Conservation (phyloP, 1,140 invertebrate genomes). For the Leptinotarsa defecta region DNA sequence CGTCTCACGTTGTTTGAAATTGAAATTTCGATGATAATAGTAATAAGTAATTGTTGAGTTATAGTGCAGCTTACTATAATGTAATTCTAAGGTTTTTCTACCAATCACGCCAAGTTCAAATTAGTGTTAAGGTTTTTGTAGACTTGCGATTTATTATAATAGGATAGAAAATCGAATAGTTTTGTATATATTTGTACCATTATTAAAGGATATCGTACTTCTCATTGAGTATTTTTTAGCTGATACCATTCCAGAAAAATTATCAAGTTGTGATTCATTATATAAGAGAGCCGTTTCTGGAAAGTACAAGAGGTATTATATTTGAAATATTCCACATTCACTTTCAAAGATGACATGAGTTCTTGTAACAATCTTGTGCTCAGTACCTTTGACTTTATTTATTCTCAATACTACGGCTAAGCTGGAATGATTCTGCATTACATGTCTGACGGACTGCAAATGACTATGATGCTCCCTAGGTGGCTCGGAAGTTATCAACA, state of each 20-base stretch:
- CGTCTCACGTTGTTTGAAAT: background rate
- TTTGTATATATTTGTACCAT: constrained; percentile 5
- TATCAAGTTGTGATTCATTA: background rate
- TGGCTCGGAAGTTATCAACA: no score
- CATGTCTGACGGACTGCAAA: no score
- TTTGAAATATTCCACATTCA: no score
- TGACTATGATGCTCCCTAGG: no score
- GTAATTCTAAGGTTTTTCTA: constrained; percentile 3
- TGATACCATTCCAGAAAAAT: background rate
- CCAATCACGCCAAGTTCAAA: constrained; percentile 4
- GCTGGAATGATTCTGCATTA: no score
- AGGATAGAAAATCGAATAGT: background rate
- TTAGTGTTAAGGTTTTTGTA: background rate
- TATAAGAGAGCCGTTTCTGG: background rate
- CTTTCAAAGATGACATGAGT: no score
- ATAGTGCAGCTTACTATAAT: background rate
- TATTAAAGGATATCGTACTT: background rate
- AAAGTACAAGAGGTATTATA: background rate
- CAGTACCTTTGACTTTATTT: no score
- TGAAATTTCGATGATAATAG: background rate
- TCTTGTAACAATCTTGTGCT: no score
- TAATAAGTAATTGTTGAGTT: constrained; percentile 1
- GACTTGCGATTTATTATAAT: background rate
- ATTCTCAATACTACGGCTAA: no score
- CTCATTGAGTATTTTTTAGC: background rate